Conservation (phyloP, 2,888 invertebrate species). For the Nomada goodeniana region DNA sequence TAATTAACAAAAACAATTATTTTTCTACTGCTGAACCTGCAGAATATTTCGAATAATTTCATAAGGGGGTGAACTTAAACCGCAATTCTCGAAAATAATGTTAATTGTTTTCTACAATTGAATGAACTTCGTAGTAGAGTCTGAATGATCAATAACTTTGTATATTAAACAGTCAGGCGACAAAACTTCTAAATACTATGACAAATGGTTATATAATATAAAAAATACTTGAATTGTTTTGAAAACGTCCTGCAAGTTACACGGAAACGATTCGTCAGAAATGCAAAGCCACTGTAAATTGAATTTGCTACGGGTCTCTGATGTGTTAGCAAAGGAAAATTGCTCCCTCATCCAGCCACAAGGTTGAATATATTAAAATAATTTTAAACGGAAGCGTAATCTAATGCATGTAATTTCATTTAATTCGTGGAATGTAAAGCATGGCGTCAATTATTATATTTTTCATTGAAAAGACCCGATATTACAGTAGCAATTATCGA, state of each 20-base stretch:
- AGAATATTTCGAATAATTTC: too few species aligned
- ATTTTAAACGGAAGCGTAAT: not conserved
- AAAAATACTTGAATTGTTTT: not conserved
- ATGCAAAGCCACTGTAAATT: not conserved
- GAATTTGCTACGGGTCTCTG: not conserved
- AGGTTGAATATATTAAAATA: not conserved
- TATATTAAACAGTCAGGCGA: too few species aligned
- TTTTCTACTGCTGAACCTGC: too few species aligned
- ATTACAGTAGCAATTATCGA: not conserved
- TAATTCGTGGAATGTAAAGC: not conserved
- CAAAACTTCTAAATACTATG: too few species aligned
- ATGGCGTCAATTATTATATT: conserved; percentile 1
- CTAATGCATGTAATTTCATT: not conserved
- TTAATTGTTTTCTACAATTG: too few species aligned
- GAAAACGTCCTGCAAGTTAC: not conserved
- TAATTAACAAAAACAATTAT: too few species aligned
- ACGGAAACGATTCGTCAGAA: not conserved
- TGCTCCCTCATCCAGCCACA: not conserved
- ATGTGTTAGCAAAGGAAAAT: conserved; percentile 1
- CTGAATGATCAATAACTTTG: too few species aligned
- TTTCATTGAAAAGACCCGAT: not conserved
- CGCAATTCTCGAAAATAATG: too few species aligned
- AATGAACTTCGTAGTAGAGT: too few species aligned
- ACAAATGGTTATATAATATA: too few species aligned
- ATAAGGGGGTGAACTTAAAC: too few species aligned